Evolutionary conservation across 2,797 vertebrate genomes (phyloP).

Genomic region (Sebastes steindachneri): DNA sequence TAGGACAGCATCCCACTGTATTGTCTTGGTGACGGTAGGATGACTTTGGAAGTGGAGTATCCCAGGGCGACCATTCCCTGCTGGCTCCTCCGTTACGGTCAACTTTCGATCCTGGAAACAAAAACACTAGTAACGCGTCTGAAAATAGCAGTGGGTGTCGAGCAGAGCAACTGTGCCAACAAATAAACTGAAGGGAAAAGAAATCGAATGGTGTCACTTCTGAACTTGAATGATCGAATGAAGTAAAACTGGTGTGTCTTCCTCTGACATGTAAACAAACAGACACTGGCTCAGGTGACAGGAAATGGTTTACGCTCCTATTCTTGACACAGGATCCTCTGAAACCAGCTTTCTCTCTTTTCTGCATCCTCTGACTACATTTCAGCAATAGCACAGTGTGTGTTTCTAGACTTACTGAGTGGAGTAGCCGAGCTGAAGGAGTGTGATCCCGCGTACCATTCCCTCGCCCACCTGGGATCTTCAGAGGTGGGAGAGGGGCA

Average conservation of each 20-base stretch:
- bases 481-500: slow-evolving; percentile 99
- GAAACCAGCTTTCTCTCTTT: not conserved
- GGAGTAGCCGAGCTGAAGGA: slow-evolving; percentile 92
- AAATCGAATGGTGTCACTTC: not conserved
- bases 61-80: slow-evolving; percentile 80
- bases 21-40: slow-evolving; percentile 78
- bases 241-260: not conserved
- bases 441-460: slow-evolving; percentile 99
- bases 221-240: not conserved
- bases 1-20: slow-evolving; percentile 85
- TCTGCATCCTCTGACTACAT: not conserved
- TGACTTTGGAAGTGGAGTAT: slow-evolving; percentile 87
- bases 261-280: not conserved
- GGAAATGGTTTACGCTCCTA: slow-evolving; percentile 19
- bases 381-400: too few species aligned
- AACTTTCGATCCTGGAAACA: slow-evolving; percentile 84
- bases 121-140: not conserved
- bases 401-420: slow-evolving; percentile 78
- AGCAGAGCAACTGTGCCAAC: too few species aligned
- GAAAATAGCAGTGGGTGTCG: not conserved
- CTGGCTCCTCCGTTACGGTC: slow-evolving; percentile 87
- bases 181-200: not conserved
- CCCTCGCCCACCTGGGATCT: slow-evolving; percentile 99
- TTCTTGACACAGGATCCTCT: not conserved
- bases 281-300: slow-evolving; percentile 24